These are phyloP conservation scores for Anoplius nigerrimus DNA, from an alignment of 2,888 invertebrate species.

Conservation along the genomic window DNA sequence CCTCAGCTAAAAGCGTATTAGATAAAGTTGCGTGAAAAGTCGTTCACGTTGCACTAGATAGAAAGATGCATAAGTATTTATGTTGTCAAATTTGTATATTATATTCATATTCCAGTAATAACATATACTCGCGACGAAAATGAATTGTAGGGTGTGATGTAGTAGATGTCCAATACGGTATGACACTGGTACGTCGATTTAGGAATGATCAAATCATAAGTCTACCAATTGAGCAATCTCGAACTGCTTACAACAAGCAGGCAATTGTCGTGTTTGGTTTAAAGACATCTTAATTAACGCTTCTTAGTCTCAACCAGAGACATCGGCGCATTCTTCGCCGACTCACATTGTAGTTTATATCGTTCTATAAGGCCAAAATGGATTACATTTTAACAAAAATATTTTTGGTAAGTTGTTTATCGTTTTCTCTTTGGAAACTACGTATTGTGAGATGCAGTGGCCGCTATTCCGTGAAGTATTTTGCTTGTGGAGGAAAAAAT, in stretches of 20 bases:
- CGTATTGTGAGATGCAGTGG: too few relatives aligned
- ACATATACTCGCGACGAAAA: too few relatives aligned
- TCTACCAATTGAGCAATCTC: constrained; percentile 47
- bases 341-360: not conserved
- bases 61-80: too few relatives aligned
- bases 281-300: constrained; percentile 43
- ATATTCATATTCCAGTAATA: too few relatives aligned
- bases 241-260: not conserved
- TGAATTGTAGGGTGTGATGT: too few relatives aligned
- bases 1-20: too few relatives aligned
- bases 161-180: too few relatives aligned
- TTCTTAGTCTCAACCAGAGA: not conserved
- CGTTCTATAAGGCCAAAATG: not conserved
- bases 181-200: not conserved
- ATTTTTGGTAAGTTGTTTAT: not conserved
- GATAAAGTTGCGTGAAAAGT: too few relatives aligned
- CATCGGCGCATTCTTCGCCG: not conserved
- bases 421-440: not conserved
- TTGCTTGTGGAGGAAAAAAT: too few relatives aligned
- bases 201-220: constrained; percentile 29
- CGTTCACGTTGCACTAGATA: too few relatives aligned
- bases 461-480: too few relatives aligned
- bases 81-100: too few relatives aligned
- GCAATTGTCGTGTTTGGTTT: constrained; percentile 32
- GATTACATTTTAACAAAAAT: constrained; percentile 5